Percentiles rank a stretch among this genome's conserved stretches.
Evolutionary conservation across 2,797 vertebrate genomes (phyloP).

Genomic region (Cirrhinus molitorella): DNA sequence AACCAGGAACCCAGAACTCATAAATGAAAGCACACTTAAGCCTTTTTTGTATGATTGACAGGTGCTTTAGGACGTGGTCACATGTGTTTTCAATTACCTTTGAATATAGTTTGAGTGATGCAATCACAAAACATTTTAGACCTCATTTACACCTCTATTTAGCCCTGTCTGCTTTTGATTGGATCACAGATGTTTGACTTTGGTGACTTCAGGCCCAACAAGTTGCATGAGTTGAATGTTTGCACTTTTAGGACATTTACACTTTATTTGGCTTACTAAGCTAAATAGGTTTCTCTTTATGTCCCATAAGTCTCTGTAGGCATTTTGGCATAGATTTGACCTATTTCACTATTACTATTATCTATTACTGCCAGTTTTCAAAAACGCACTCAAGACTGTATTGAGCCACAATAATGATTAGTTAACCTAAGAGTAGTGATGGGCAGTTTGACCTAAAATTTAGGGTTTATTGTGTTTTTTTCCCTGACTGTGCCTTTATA

Average conservation of each 20-base stretch:
- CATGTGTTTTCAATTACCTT: constrained; percentile 17
- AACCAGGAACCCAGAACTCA: constrained; percentile 53
- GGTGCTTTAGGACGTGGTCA: neutral
- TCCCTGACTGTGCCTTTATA: too few species aligned
- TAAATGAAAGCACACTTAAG: constrained; percentile 13
- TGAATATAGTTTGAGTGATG: constrained; percentile 9
- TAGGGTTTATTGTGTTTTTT: too few species aligned
- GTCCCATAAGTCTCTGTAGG: constrained; percentile 41
- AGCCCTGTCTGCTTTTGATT: neutral
- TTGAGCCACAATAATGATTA: neutral
- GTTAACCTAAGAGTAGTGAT: constrained; percentile 12
- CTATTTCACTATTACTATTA: neutral
- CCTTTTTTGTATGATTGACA: neutral
- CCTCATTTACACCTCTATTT: constrained; percentile 24
- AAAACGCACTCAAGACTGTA: neutral
- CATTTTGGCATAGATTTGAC: constrained; percentile 45
- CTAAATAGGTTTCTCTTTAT: constrained; percentile 45
- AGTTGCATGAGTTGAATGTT: constrained; percentile 64
- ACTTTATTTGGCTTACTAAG: constrained; percentile 58
- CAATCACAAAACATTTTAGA: constrained; percentile 18
- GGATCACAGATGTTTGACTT: constrained; percentile 10
- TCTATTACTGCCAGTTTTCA: constrained; percentile 5
- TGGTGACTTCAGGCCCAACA: constrained; percentile 63
- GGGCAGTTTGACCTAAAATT: too few species aligned
- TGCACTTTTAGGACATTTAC: constrained; percentile 54